Evolutionary conservation across 2,888 invertebrate species (phyloP).

Genomic region (Tuta absoluta): DNA sequence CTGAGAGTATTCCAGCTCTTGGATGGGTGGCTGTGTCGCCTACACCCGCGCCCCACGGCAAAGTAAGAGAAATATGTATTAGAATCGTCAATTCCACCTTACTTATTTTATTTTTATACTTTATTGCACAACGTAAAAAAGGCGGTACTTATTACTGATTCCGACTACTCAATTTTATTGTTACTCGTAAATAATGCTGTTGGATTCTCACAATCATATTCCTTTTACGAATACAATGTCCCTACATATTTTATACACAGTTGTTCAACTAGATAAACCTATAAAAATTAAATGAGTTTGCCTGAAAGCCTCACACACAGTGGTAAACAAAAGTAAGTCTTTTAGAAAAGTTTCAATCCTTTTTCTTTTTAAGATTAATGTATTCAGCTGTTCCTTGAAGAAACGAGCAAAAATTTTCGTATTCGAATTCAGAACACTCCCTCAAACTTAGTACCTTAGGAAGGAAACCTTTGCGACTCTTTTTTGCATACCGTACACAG

Average conservation of each 20-base stretch:
- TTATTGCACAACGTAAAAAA: too few species aligned
- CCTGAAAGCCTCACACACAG: too few species aligned
- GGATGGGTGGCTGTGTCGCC: conserved; percentile 97
- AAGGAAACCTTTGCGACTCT: background rate
- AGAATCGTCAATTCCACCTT: background rate
- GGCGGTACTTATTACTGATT: too few species aligned
- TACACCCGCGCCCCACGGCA: conserved; percentile 95
- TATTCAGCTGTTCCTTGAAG: background rate
- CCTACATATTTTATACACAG: background rate
- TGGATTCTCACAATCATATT: too few species aligned
- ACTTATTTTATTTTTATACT: too few species aligned
- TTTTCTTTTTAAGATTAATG: background rate
- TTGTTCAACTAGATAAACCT: background rate
- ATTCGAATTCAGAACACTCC: background rate
- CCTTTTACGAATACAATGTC: background rate
- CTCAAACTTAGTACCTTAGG: conserved; percentile 6
- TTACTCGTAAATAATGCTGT: too few species aligned
- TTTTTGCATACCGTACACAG: background rate
- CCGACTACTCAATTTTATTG: too few species aligned
- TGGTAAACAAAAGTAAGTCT: too few species aligned
- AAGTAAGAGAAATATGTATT: background rate
- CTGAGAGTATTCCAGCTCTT: conserved; percentile 97
- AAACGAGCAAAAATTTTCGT: background rate
- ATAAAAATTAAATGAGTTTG: too few species aligned
- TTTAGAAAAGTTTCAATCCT: background rate